Base-by-base conservation (phyloP, 2,888 invertebrate species). In the Drosophila infuscata region DNA sequence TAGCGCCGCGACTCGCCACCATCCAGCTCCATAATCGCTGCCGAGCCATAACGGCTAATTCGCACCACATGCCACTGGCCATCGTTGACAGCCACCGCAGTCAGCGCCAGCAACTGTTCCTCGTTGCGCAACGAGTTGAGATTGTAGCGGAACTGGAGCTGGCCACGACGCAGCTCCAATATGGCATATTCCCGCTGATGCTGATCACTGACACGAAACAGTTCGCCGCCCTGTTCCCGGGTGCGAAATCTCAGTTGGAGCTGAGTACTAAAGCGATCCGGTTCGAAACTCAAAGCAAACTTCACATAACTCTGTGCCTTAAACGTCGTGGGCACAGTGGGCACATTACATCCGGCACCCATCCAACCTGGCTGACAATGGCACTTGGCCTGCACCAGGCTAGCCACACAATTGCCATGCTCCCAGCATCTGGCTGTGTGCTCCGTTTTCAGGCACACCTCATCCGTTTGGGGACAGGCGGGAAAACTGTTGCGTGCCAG, bases 51-150 rank as follows among this genome's bases (percentile, higher is more conserved):
- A 63, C 99, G 95, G 78, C 96, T 96, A 0, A 98, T 97, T 80
- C 97, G 95, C 9, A 98, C 97, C 61, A 97, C 97, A 92, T 99
- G 99, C 99, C 99, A 99, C 88, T 98, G 98, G 2, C 99, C 99
- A 92, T 98, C 97, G 89, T 98, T 97, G 0, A 98, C 98, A 3
- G 96, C 95, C 35, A 98, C 96, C 4, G 97, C 96, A 77, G 96
- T 96, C 53, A 98, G 93, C 96, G 97, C 96, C 85, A 99, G 96
- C 88, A 97, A 96, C 72, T 96, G 95, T 91, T 98, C 98, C 93
- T 98, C 98, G 9, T 98, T 97, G 73, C 97, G 94, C 76, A 98
- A 93, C 32, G 97, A 97, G 93, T 99, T 98, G 36, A 99, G 94
- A 93, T 99, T 98, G 92, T 96, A 99, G 76, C 97, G 95, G 94